phyloP scores from a whole-genome alignment of 2,888 invertebrate genomes.

The Julus scanicus region DNA sequence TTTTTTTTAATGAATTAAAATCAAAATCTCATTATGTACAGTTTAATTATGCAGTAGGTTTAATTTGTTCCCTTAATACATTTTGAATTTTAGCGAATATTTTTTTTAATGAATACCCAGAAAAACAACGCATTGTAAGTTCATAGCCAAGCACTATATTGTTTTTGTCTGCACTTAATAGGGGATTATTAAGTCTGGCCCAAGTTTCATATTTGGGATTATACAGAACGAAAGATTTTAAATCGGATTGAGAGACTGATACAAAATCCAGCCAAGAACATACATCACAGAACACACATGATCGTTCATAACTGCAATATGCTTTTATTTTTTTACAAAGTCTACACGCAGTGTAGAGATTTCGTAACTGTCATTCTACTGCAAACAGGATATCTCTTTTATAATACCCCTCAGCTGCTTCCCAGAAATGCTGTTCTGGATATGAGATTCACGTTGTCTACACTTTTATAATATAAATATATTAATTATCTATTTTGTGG shows the following conservation, averaged over 20 bases:
- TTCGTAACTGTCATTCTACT: background rate
- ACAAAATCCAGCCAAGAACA: background rate
- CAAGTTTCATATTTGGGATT: background rate
- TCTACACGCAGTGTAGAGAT: background rate
- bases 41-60: too few species aligned
- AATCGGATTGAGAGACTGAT: background rate
- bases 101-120: too few species aligned
- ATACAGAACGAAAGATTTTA: background rate
- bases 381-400: background rate
- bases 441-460: background rate
- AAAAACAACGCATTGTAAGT: too few species aligned
- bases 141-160: background rate
- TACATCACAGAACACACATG: background rate
- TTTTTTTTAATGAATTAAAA: too few species aligned
- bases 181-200: background rate
- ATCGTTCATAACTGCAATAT: background rate
- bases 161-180: background rate
- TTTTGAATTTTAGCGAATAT: too few species aligned
- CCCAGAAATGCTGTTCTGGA: background rate
- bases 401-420: background rate
- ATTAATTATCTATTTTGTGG: slow-evolving; percentile 40
- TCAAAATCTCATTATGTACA: too few species aligned
- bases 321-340: background rate
- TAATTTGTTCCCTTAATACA: too few species aligned
- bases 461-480: background rate